Conservation (phyloP, 2,888 invertebrate genomes). For the Lordiphosa andalusiaca region DNA sequence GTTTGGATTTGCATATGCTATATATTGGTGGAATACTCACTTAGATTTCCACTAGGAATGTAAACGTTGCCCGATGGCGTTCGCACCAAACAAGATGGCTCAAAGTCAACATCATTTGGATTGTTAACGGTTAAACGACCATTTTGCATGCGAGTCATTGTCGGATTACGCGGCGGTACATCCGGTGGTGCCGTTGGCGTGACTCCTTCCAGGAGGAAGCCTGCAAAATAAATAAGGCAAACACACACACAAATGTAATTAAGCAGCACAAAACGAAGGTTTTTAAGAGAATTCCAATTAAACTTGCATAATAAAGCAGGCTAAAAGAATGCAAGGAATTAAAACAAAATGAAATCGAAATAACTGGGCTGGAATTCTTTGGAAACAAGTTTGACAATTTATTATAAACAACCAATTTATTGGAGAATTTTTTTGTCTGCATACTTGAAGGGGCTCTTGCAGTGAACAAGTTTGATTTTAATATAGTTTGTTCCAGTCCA, state of each 20-base stretch:
- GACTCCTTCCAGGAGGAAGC: constrained; percentile 92
- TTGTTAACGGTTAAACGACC: constrained; percentile 88
- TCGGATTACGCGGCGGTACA: constrained; percentile 94
- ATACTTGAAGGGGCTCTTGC: no score
- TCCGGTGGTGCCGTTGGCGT: constrained; percentile 88
- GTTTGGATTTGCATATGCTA: constrained; percentile 53
- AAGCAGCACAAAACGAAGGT: not conserved
- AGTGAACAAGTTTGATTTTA: no score
- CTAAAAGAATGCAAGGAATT: no score
- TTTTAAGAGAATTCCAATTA: not conserved
- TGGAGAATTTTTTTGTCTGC: no score
- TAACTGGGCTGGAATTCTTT: no score
- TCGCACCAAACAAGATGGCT: constrained; percentile 93
- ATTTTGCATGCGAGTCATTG: constrained; percentile 95
- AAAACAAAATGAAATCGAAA: no score
- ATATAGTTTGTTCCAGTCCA: no score
- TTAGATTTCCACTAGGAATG: constrained; percentile 90
- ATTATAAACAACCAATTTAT: no score
- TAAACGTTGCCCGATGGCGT: constrained; percentile 96
- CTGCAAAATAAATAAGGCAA: constrained; percentile 81
- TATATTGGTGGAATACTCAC: constrained; percentile 79
- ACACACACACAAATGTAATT: no score
- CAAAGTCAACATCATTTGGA: constrained; percentile 90
- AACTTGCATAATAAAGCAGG: not conserved
- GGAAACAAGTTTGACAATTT: no score